Evolutionary conservation across 2,113 vertebrate genomes (phyloP), one percentile per base, ranked within the genome.

Genomic region (Oxygymnocypris stewartii): DNA sequence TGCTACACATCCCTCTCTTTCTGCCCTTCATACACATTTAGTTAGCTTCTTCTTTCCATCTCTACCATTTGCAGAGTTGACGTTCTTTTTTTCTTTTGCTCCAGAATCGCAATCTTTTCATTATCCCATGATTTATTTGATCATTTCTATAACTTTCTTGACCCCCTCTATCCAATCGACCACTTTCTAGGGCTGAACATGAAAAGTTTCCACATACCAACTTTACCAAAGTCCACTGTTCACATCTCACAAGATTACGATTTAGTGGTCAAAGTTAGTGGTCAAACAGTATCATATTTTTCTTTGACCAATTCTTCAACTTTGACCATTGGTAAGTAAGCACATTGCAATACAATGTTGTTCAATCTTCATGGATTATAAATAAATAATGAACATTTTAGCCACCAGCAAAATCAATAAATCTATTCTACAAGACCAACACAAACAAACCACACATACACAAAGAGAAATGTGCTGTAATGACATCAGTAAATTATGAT

Each of bases 401-500:
- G 37, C 10, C 69, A 73, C 35, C 10, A 23, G 20, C 9, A 6
- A 73, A 73, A 42, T 73, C 20, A 73, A 42, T 73, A 42, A 16
- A 77, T 49, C 42, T 28, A 49, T 49, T 49, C 44, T 76, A 35
- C 14, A 44, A 51, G n/a, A 23, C 37, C 37, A 40, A 73, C 8
- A 42, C 69, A 77, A 28, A 47, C 12, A 76, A 49, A 76, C 40
- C 10, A 14, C 20, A 59, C 35, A 42, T 10, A 59, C 13, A 69
- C 28, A 42, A 4, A 76, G 35, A 80, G 6, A 35, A 59, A 59
- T 54, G 42, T 57, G 35, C 11, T 69, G 18, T 49, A 25, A 69
- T 44, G 35, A 59, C 47, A 86, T 37, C 71, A 25, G 20, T 82
- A 35, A 65, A 16, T 82, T 49, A 37, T 67, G 54, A n/a, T 18